Evolutionary conservation across 2,888 invertebrate genomes (phyloP).

Genomic region (Tanypteryx hageni): DNA sequence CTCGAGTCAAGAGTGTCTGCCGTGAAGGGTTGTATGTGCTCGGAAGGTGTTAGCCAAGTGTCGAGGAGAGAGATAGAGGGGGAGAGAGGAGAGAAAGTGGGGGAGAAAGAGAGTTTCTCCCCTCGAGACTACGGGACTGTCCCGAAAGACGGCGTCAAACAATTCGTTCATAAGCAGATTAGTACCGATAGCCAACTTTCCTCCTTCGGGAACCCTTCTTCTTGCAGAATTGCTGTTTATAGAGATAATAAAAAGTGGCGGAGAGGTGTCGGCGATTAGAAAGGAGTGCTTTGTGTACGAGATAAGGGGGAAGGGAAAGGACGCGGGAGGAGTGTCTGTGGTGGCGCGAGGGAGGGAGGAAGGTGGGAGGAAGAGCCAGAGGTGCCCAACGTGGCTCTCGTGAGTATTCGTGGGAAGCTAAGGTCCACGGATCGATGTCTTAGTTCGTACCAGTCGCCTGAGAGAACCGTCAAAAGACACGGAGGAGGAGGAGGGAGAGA

Average conservation of each 20-base stretch:
- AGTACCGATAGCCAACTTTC: background rate
- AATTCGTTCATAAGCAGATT: too few species aligned
- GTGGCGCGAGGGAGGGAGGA: background rate
- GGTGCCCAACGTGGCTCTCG: background rate
- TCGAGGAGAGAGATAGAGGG: background rate
- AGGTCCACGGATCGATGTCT: slow-evolving; percentile 37
- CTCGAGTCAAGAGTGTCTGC: slow-evolving; percentile 8
- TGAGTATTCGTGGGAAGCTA: slow-evolving; percentile 40
- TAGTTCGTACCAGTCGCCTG: slow-evolving; percentile 31
- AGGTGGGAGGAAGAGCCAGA: background rate
- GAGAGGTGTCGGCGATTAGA: too few species aligned
- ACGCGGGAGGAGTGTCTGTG: too few species aligned
- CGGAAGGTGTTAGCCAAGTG: background rate
- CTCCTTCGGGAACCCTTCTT: background rate
- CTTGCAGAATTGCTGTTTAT: too few species aligned
- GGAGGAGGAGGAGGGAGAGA: background rate
- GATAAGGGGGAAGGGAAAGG: too few species aligned
- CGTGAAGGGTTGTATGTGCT: slow-evolving; percentile 2
- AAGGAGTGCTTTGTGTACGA: too few species aligned
- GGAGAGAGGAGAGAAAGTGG: background rate
- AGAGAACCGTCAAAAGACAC: slow-evolving; percentile 36
- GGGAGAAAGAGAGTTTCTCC: background rate
- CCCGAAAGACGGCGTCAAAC: background rate
- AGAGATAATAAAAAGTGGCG: too few species aligned
- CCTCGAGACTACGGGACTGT: background rate